phyloP scores from a whole-genome alignment of 2,113 vertebrate genomes.

The Clarias macrocephalus region DNA sequence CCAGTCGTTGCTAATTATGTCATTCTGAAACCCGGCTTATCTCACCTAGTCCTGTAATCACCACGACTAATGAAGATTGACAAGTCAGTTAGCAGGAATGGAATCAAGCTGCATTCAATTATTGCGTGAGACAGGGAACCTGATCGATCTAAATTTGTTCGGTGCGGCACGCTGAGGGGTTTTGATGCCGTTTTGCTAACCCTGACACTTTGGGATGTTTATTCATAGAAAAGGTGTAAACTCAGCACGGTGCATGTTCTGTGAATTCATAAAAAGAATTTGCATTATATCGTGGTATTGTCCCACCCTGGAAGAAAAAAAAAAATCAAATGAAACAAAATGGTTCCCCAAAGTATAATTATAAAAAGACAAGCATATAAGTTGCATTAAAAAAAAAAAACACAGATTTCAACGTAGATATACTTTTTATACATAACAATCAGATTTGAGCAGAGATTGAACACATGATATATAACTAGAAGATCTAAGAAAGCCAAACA shows the following conservation, averaged over 20 bases:
- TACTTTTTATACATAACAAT: constrained; percentile 15
- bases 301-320: not conserved
- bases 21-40: constrained; percentile 42
- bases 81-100: constrained; percentile 40
- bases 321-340: constrained; percentile 2
- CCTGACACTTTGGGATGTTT: not conserved
- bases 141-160: constrained; percentile 41
- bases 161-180: constrained; percentile 25
- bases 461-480: constrained; percentile 12
- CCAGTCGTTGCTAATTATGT: constrained; percentile 41
- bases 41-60: constrained; percentile 44
- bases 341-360: not conserved
- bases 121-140: constrained; percentile 31
- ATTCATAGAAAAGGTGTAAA: not conserved
- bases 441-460: constrained; percentile 11
- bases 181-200: constrained; percentile 17
- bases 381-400: constrained; percentile 9
- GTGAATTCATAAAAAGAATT: not conserved
- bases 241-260: not conserved
- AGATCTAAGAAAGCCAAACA: constrained; percentile 53
- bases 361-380: not conserved
- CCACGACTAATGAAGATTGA: constrained; percentile 51
- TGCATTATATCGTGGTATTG: not conserved
- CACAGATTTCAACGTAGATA: not conserved
- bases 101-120: constrained; percentile 42